Evolutionary conservation across 2,888 invertebrate genomes (phyloP), one percentile per base, ranked within the genome.

Genomic region (Dendrolimus houi): DNA sequence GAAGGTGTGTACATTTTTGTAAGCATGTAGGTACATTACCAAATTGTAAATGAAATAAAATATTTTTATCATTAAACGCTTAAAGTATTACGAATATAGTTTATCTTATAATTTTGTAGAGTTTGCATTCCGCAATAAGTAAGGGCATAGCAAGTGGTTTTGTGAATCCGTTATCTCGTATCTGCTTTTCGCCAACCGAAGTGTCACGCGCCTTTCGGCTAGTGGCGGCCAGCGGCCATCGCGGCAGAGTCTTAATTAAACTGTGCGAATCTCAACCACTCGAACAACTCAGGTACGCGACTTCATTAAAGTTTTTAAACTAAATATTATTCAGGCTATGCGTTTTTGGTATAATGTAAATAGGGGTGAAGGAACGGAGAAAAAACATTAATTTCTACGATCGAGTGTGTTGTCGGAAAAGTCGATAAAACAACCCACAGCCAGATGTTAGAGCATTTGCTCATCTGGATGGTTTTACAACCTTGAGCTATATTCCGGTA

Each of bases 111-210:
- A 13, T n/a, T 17, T 41, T 55, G 47, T 63, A 84, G 83, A 61
- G 58, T 9, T 57, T 86, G 7, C 83, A 80, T 54, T 17, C 13
- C 7, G 59, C 81, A 62, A 52, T 87, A 29, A 74, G 72, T 14
- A 79, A 81, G 3, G 86, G 86, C 2, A 83, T 87, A 13, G 60
- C 61, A 0, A 64, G 60, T 0, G 87, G 87, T 0, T 78, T 74
- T 59, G 85, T 87, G 41, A 72, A 77, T 2, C 87, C 87, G 0
- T 62, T 86, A 52, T 63, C 82, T 0, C 75, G 79, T 8, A 72
- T 83, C 8, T 66, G 70, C 13, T 85, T 75, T 56, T 60, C 64
- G 0, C 69, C 79, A 2, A 58, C 61, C 1, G 79, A 81, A 6
- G 79, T 65, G 3, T 8, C 76, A 2, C 74, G 80, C 2, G 85